Evolutionary conservation across 92 coral and sea anemone species (phyloP).

Genomic region (Isaurus tuberculatus): DNA sequence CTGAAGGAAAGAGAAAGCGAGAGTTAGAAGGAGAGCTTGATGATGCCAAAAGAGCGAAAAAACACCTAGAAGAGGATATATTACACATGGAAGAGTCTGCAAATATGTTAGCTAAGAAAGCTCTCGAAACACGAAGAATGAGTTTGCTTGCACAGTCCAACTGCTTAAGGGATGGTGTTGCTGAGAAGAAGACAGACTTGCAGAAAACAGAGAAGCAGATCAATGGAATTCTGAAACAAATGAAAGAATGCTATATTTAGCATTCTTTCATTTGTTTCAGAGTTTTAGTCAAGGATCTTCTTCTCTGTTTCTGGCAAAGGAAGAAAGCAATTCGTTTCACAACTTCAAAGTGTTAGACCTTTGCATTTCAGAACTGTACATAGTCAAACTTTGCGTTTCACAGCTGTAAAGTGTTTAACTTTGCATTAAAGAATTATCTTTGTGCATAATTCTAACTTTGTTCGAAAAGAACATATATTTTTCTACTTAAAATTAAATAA

Average conservation of each 20-base stretch:
- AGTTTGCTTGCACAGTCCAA: slow-evolving; percentile 48
- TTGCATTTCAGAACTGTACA: slow-evolving; percentile 13
- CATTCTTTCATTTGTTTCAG: slow-evolving; percentile 16
- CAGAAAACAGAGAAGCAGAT: slow-evolving; percentile 42
- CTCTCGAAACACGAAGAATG: slow-evolving; percentile 46
- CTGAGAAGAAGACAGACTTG: slow-evolving; percentile 45
- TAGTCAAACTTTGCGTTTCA: slow-evolving; percentile 16
- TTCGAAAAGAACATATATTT: slow-evolving; percentile 2
- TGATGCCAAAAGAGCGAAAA: slow-evolving; percentile 38
- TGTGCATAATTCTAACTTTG: slow-evolving; percentile 7
- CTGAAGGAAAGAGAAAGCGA: slow-evolving; percentile 32
- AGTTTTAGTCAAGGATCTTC: slow-evolving; percentile 26
- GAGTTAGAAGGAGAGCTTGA: slow-evolving; percentile 17
- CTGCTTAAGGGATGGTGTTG: slow-evolving; percentile 43
- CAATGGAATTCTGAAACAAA: slow-evolving; percentile 27
- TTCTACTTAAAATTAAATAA: slow-evolving; percentile 13
- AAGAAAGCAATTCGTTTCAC: neutral
- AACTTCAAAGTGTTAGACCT: slow-evolving; percentile 1
- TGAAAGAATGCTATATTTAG: neutral
- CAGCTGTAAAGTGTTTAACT: slow-evolving; percentile 14
- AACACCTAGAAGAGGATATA: slow-evolving; percentile 30
- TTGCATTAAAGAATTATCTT: slow-evolving; percentile 4
- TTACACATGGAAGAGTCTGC: slow-evolving; percentile 48
- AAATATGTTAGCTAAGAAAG: slow-evolving; percentile 41
- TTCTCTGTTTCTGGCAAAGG: slow-evolving; percentile 34